phyloP scores from a whole-genome alignment of 2,888 invertebrate genomes.

The Brachycybe producta region DNA sequence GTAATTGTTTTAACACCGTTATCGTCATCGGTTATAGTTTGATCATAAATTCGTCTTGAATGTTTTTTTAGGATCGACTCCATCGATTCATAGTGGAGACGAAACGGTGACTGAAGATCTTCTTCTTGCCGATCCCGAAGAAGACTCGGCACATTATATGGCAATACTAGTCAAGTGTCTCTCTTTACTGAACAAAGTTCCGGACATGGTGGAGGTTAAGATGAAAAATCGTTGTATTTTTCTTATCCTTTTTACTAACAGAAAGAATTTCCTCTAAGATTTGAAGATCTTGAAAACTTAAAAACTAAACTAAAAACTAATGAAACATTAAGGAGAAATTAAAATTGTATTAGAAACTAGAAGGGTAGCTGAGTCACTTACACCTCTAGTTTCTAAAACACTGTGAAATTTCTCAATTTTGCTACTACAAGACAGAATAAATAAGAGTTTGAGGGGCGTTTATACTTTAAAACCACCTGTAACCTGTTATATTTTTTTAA shows the following conservation, averaged over 20 bases:
- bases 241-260: conserved; percentile 19
- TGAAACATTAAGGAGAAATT: not conserved
- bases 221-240: conserved; percentile 8
- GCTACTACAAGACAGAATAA: too few relatives aligned
- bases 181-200: conserved; percentile 64
- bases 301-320: too few relatives aligned
- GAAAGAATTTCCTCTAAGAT: not conserved
- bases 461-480: too few relatives aligned
- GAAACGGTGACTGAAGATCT: conserved; percentile 24
- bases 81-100: not conserved
- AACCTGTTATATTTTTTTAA: conserved; percentile 29
- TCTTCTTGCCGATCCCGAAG: conserved; percentile 29
- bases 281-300: too few relatives aligned
- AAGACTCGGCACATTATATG: conserved; percentile 50
- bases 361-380: too few relatives aligned
- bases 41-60: not conserved
- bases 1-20: not conserved
- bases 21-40: not conserved
- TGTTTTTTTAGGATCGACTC: not conserved
- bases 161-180: conserved; percentile 69
- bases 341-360: not conserved
- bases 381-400: too few relatives aligned
- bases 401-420: too few relatives aligned
- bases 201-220: conserved; percentile 66
- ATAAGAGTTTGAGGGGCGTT: too few relatives aligned